Evolutionary conservation across 2,113 vertebrate species (phyloP).

Genomic region (Guaruba guarouba): DNA sequence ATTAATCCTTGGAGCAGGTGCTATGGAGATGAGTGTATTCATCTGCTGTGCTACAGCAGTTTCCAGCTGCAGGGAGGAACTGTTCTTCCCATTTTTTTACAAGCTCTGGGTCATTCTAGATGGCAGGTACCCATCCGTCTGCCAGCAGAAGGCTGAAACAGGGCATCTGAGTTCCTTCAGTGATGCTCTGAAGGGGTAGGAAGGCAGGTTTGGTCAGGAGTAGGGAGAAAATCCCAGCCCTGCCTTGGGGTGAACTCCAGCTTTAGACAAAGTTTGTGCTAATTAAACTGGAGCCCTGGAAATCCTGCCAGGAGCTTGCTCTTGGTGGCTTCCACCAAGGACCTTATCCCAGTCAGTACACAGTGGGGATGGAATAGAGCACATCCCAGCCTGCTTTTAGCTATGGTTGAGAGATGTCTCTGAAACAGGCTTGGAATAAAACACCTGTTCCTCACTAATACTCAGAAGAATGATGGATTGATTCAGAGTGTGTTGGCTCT

Average conservation of each 20-base stretch:
- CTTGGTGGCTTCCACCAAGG: background rate
- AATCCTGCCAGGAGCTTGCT: background rate
- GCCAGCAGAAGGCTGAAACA: background rate
- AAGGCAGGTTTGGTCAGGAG: background rate
- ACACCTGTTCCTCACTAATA: rapidly evolving
- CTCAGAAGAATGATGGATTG: background rate
- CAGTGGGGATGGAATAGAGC: rapidly evolving
- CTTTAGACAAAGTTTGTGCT: background rate
- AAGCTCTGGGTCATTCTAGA: rapidly evolving
- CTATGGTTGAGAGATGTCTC: background rate
- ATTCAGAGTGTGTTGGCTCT: rapidly evolving
- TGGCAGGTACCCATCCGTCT: background rate
- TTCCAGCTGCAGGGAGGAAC: background rate
- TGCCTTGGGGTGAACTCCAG: background rate
- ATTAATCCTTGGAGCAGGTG: background rate
- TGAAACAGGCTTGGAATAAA: background rate
- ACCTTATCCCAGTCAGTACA: background rate
- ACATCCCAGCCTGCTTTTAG: background rate
- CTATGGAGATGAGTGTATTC: rapidly evolving
- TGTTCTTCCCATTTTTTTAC: too few relatives aligned
- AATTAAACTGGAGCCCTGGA: background rate
- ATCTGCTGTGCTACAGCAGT: too few relatives aligned
- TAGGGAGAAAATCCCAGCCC: background rate
- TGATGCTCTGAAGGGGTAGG: background rate
- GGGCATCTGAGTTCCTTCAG: rapidly evolving